A percentile compares a stretch with the other conserved stretches of the same genome.
phyloP scores from a whole-genome alignment of 1,140 invertebrate species.

The Matsumurasca onukii region DNA sequence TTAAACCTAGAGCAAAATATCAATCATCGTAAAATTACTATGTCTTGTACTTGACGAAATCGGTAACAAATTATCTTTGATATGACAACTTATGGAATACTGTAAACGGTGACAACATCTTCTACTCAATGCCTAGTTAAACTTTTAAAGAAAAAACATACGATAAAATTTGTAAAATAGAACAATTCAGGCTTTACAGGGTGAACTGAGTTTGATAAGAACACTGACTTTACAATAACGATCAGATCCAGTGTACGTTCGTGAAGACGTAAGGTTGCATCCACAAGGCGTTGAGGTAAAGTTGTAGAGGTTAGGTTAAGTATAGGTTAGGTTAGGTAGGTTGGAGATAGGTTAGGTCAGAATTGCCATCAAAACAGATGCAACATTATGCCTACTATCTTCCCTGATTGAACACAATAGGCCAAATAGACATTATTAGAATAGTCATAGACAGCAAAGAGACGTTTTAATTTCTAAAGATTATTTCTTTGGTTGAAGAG shows the following conservation, averaged over 20 bases:
- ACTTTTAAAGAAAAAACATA: constrained; percentile 4
- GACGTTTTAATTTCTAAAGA: background rate
- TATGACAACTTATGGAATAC: background rate
- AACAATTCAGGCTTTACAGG: constrained; percentile 23
- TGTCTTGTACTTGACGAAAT: background rate
- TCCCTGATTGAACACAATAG: constrained; percentile 8
- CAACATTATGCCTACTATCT: no score
- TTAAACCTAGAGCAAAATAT: background rate
- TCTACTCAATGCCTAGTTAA: background rate
- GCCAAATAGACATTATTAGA: constrained; percentile 22
- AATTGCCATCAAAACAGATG: no score
- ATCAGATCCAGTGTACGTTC: background rate
- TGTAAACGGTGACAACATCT: background rate
- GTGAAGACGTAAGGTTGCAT: background rate
- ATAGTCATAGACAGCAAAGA: constrained; percentile 24
- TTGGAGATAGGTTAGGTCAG: no score
- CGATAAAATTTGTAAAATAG: constrained; percentile 3
- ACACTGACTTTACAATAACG: constrained; percentile 18
- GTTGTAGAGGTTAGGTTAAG: background rate
- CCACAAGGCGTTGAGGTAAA: background rate
- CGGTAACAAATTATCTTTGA: background rate
- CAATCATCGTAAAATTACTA: background rate
- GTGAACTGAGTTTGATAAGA: background rate
- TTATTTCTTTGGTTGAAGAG: background rate
- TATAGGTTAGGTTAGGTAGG: background rate